Evolutionary conservation across 2,888 invertebrate species (phyloP).

Genomic region (Blastobasis lacticolella): DNA sequence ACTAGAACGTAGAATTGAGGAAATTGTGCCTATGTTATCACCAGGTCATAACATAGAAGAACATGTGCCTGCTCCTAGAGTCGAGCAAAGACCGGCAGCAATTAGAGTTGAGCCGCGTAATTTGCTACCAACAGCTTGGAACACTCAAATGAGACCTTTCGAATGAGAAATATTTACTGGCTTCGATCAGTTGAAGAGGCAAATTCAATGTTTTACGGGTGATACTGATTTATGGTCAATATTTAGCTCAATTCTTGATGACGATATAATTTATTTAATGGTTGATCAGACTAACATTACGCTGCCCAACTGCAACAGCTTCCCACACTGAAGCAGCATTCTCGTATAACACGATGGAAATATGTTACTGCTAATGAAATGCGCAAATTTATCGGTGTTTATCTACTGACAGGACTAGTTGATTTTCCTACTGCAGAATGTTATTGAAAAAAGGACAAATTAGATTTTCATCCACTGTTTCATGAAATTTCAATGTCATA

Average conservation of each 20-base stretch:
- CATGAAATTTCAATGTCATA: constrained; percentile 17
- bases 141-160: too few species aligned
- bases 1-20: too few species aligned
- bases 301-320: background rate
- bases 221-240: background rate
- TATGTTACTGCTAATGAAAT: constrained; percentile 8
- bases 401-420: constrained; percentile 12
- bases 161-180: too few species aligned
- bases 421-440: constrained; percentile 13
- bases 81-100: too few species aligned
- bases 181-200: too few species aligned
- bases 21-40: too few species aligned
- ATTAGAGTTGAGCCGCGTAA: too few species aligned
- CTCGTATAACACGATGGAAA: constrained; percentile 1
- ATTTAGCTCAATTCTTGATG: background rate
- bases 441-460: constrained; percentile 15
- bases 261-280: background rate
- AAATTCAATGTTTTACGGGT: too few species aligned
- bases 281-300: constrained; percentile 10
- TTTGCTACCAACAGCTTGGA: too few species aligned
- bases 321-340: background rate
- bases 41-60: too few species aligned
- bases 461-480: constrained; percentile 15
- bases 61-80: too few species aligned
- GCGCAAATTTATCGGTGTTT: constrained; percentile 12